phyloP scores from a whole-genome alignment of 1,140 invertebrate species.

The Drosophila parvula region DNA sequence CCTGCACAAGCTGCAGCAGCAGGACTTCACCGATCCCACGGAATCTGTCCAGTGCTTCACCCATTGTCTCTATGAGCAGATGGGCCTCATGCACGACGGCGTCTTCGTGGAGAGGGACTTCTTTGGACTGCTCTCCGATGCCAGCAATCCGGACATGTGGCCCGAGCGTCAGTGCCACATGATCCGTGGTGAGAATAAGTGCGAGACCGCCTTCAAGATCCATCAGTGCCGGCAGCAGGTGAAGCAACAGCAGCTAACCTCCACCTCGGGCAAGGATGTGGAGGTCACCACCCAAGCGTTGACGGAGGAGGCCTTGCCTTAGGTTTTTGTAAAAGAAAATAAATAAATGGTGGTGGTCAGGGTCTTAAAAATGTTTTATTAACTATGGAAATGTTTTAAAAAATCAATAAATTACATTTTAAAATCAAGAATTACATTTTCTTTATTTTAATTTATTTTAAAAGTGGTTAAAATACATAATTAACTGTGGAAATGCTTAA shows the following conservation, averaged over 20 bases:
- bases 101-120: constrained; percentile 55
- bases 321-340: neutral
- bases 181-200: constrained; percentile 47
- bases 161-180: constrained; percentile 39
- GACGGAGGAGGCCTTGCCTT: constrained; percentile 13
- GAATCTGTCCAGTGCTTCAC: constrained; percentile 58
- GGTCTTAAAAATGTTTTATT: neutral
- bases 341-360: constrained; percentile 3
- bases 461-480: no score
- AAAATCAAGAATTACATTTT: no score
- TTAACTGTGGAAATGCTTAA: neutral
- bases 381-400: neutral
- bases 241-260: constrained; percentile 15
- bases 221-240: constrained; percentile 42
- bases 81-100: constrained; percentile 59
- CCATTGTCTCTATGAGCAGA: constrained; percentile 60
- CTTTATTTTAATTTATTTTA: no score
- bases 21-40: constrained; percentile 37
- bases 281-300: constrained; percentile 17
- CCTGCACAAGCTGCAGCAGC: constrained; percentile 36
- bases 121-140: constrained; percentile 30
- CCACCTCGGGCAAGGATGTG: constrained; percentile 8
- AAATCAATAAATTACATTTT: no score
- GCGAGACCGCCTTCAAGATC: constrained; percentile 60
- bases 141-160: constrained; percentile 31